Conservation (phyloP, 1,140 invertebrate species). For the Cotesia vestalis region DNA sequence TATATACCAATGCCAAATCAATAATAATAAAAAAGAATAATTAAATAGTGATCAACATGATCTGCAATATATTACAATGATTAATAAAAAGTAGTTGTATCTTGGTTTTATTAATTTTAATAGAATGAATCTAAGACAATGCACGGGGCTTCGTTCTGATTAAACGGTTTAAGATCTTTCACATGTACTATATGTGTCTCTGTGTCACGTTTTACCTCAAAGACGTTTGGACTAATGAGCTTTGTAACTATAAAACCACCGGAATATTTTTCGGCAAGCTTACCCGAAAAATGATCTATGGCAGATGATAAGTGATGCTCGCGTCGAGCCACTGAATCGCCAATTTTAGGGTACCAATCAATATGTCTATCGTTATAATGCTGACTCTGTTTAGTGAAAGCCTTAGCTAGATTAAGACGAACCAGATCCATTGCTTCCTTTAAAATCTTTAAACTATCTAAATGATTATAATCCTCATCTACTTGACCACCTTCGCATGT, state of each 20-base stretch:
- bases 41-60: too few species aligned
- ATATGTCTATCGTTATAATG: background rate
- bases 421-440: background rate
- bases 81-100: too few species aligned
- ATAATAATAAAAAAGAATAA: too few species aligned
- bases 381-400: background rate
- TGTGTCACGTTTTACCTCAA: too few species aligned
- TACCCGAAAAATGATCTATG: background rate
- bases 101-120: too few species aligned
- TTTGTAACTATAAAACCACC: background rate
- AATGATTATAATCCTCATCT: background rate
- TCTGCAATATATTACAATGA: too few species aligned
- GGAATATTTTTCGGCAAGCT: background rate
- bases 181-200: too few species aligned
- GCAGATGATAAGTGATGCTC: background rate
- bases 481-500: background rate
- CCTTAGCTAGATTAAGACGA: background rate
- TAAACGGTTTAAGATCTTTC: too few species aligned
- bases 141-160: too few species aligned
- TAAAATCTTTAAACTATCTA: background rate
- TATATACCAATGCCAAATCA: too few species aligned
- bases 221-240: background rate
- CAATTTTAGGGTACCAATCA: background rate
- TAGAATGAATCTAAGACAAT: too few species aligned
- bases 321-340: background rate